Conservation (phyloP, 2,113 vertebrate genomes). For the Seriola dumerili region DNA sequence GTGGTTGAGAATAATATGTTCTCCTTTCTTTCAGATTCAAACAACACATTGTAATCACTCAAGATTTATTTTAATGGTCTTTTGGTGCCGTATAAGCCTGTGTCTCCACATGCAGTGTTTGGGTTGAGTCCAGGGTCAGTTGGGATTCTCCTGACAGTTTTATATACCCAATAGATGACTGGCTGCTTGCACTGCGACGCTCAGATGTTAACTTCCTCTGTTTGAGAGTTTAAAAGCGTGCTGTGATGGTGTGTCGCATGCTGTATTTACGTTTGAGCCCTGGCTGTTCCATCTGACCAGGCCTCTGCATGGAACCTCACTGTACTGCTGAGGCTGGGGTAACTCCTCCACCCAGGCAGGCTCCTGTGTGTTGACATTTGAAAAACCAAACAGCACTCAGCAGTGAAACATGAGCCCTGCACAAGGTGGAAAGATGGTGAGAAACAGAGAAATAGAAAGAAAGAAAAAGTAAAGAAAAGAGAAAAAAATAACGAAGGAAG, state of each 20-base stretch:
- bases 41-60: not conserved
- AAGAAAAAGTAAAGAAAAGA: slow-evolving; percentile 65
- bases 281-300: slow-evolving; percentile 46
- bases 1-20: not conserved
- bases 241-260: slow-evolving; percentile 57
- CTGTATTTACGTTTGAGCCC: slow-evolving; percentile 74
- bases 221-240: slow-evolving; percentile 72
- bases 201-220: slow-evolving; percentile 67
- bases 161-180: slow-evolving; percentile 74
- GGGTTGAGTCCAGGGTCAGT: slow-evolving; percentile 84
- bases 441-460: slow-evolving; percentile 10
- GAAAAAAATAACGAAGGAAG: slow-evolving; percentile 69
- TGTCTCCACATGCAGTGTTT: slow-evolving; percentile 71
- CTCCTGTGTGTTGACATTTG: slow-evolving; percentile 78
- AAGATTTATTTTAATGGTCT: not conserved
- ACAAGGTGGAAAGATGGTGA: slow-evolving; percentile 21
- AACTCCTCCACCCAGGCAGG: slow-evolving; percentile 61
- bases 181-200: slow-evolving; percentile 55
- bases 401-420: slow-evolving; percentile 70
- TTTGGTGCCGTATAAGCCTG: not conserved
- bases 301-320: slow-evolving; percentile 28
- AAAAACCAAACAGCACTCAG: slow-evolving; percentile 77
- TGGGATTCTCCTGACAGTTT: slow-evolving; percentile 83
- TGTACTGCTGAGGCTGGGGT: slow-evolving; percentile 24
- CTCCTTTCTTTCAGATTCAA: slow-evolving; percentile 7